phyloP scores from a whole-genome alignment of 1,140 invertebrate genomes.

The Sarcophaga bullata region DNA sequence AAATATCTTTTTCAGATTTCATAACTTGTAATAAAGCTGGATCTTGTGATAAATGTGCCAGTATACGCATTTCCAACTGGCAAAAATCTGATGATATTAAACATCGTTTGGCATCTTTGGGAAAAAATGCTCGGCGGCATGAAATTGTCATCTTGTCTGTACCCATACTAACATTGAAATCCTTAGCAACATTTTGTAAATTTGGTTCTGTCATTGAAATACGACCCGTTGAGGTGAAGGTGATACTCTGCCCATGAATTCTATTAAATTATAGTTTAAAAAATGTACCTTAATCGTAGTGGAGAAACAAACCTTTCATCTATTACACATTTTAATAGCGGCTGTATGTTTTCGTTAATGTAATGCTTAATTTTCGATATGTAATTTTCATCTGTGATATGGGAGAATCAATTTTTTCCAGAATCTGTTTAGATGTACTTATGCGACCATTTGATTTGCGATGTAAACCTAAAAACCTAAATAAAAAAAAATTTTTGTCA shows the following conservation, averaged over 20 bases:
- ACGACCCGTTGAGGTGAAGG: constrained; percentile 87
- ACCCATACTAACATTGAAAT: constrained; percentile 72
- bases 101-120: constrained; percentile 68
- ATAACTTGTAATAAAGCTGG: constrained; percentile 76
- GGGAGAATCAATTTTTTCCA: constrained; percentile 82
- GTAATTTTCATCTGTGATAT: constrained; percentile 81
- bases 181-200: constrained; percentile 89
- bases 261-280: constrained; percentile 62
- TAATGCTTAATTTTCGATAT: constrained; percentile 83
- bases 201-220: constrained; percentile 94
- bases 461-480: constrained; percentile 55
- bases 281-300: background rate
- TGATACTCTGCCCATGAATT: constrained; percentile 80
- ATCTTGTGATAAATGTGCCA: constrained; percentile 91
- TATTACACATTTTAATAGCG: constrained; percentile 68
- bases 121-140: constrained; percentile 76
- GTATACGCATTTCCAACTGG: constrained; percentile 92
- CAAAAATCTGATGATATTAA: constrained; percentile 95
- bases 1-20: constrained; percentile 82
- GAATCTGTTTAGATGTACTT: constrained; percentile 78
- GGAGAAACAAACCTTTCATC: constrained; percentile 64
- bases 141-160: constrained; percentile 52
- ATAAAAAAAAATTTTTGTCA: background rate
- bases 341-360: constrained; percentile 76
- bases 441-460: constrained; percentile 56